These are phyloP conservation scores for Chrysotoxum bicinctum DNA, from an alignment of 2,888 invertebrate genomes.

Conservation along the genomic window DNA sequence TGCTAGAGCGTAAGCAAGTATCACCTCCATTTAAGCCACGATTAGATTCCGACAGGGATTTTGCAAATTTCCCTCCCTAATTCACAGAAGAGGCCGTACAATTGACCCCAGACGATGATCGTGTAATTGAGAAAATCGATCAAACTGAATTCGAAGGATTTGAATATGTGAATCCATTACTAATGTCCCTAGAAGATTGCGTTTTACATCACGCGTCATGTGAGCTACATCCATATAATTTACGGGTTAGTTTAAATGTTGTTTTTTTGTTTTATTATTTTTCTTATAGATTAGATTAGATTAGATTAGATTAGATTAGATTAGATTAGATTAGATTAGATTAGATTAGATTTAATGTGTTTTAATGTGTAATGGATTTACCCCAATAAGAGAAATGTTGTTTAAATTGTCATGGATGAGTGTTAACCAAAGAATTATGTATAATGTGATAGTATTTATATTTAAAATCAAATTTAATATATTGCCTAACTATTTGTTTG, in stretches of 20 bases:
- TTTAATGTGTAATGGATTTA: too few species aligned
- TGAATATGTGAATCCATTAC: constrained; percentile 99
- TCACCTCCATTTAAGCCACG: constrained; percentile 98
- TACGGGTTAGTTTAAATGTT: constrained; percentile 79
- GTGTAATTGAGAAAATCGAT: constrained; percentile 97
- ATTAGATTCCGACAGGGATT: constrained; percentile 96
- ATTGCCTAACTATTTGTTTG: too few species aligned
- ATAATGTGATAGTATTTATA: too few species aligned
- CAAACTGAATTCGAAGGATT: constrained; percentile 99
- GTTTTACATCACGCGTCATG: constrained; percentile 89
- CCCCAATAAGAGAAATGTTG: too few species aligned
- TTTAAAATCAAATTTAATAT: too few species aligned
- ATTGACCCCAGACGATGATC: constrained; percentile 97
- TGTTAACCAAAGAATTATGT: too few species aligned
- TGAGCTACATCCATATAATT: constrained; percentile 82
- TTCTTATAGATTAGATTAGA: too few species aligned
- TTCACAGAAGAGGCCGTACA: constrained; percentile 99
- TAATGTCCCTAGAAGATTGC: constrained; percentile 99
- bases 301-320: too few species aligned
- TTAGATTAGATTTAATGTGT: too few species aligned
- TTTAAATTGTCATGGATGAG: too few species aligned
- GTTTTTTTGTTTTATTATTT: not conserved
- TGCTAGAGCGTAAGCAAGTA: constrained; percentile 98
- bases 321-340: too few species aligned
- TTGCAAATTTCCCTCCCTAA: constrained; percentile 99